phyloP scores from a whole-genome alignment of 2,113 vertebrate genomes.

The pig (Sus scrofa) region DNA sequence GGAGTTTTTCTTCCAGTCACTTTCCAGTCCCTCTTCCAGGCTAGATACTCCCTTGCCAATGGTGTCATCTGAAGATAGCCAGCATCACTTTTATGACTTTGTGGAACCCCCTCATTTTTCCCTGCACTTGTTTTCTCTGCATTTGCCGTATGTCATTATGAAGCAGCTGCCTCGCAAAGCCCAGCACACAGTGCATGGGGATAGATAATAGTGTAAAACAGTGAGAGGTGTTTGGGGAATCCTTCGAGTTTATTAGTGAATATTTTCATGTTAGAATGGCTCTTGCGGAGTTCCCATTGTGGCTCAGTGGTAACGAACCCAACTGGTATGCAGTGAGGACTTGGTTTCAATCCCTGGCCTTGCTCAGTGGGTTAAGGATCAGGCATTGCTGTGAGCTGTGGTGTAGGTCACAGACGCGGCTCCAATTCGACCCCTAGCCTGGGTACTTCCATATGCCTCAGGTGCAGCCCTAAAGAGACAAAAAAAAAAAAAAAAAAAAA shows the following conservation, averaged over 20 bases:
- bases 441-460: no score
- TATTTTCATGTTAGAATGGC: background rate
- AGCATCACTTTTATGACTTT: background rate
- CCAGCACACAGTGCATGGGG: rapidly evolving
- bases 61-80: background rate
- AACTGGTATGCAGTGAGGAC: no score
- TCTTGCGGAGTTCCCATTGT: background rate
- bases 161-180: background rate
- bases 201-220: background rate
- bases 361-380: no score
- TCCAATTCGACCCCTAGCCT: no score
- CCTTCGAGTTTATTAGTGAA: background rate
- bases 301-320: no score
- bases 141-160: background rate
- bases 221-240: background rate
- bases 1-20: background rate
- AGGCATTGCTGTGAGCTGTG: no score
- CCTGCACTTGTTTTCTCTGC: background rate
- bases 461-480: no score
- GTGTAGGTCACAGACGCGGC: no score
- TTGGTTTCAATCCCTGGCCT: no score
- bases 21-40: background rate
- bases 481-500: background rate
- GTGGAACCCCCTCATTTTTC: background rate
- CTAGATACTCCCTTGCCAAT: background rate